Base-by-base conservation (phyloP, 2,113 vertebrate species). In the Symphodus melops region DNA sequence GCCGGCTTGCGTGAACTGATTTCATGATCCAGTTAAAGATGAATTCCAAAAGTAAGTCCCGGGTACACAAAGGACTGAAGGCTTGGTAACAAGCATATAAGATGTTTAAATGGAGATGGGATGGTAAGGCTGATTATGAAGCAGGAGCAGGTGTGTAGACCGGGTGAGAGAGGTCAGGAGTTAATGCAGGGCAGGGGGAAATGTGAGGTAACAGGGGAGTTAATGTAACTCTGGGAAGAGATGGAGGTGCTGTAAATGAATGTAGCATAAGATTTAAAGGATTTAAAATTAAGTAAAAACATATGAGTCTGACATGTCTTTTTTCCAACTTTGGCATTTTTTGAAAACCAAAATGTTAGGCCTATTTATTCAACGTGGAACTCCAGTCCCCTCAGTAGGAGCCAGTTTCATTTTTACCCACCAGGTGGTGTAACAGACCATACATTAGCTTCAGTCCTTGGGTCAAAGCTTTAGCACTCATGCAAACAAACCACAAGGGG, bases 351-450 rank as follows among this genome's bases (percentile, higher is more conserved):
- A 33, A 25, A 2, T 2, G 28, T 33, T 33, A n/a, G n/a, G n/a
- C n/a, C n/a, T n/a, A 33, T 33, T 33, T 33, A 33, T 6, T 5
- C 28, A 33, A 33, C 4, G 28, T 1, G 6, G 28, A 33, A 33
- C 4, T 33, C 28, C 28, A n/a, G n/a, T n/a, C n/a, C n/a, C n/a
- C n/a, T n/a, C n/a, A n/a, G n/a, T n/a, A n/a, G n/a, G n/a, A n/a
- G n/a, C n/a, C n/a, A n/a, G 17, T 77, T 59, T 19, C n/a, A 16
- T 0, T 0, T 0, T 25, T 63, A 55, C 4, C 75, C 94, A 88
- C 83, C 64, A 89, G 93, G 68, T 79, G 83, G 89, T 88, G 67
- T 0, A 9, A 68, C 8, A 87, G 72, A 77, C 82, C 49, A 6
- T 10, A 1, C 19, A 60, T 44, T 23, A 28, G 42, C 54, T 36